These are phyloP conservation scores for Paralichthys olivaceus DNA, from an alignment of 2,113 vertebrate genomes.

Conservation along the genomic window DNA sequence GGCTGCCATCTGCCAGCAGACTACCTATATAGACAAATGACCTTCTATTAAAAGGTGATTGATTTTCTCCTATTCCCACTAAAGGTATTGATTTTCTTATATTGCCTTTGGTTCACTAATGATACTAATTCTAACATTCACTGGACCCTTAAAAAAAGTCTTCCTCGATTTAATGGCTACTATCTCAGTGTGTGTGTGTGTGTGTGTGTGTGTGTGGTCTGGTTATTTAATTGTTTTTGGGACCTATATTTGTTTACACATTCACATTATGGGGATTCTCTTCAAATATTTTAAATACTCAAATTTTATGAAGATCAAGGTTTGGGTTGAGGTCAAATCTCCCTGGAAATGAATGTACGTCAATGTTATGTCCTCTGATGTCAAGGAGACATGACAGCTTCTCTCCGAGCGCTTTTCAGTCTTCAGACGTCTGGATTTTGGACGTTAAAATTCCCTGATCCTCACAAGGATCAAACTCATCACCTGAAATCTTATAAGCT, in stretches of 20 bases:
- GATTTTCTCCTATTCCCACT: constrained; percentile 69
- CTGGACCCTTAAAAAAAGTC: constrained; percentile 66
- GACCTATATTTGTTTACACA: background rate
- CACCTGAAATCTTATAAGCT: background rate
- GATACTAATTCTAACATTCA: constrained; percentile 75
- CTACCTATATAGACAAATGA: constrained; percentile 69
- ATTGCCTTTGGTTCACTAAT: constrained; percentile 65
- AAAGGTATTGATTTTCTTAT: constrained; percentile 71
- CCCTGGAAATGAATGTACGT: background rate
- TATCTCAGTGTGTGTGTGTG: constrained; percentile 28
- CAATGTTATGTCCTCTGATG: background rate
- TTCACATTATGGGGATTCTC: background rate
- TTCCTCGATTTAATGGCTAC: constrained; percentile 56
- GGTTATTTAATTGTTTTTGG: background rate
- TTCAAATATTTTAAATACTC: background rate
- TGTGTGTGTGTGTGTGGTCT: background rate
- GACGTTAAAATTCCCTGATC: background rate
- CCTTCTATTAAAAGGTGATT: constrained; percentile 72
- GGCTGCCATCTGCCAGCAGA: constrained; percentile 48
- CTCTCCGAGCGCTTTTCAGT: background rate
- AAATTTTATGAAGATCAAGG: background rate
- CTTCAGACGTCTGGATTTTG: background rate
- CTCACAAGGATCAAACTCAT: background rate
- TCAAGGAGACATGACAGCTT: background rate
- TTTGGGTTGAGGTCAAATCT: background rate